phyloP scores from a whole-genome alignment of 35 echinoderm and acorn worm species.

The Patiria miniata region DNA sequence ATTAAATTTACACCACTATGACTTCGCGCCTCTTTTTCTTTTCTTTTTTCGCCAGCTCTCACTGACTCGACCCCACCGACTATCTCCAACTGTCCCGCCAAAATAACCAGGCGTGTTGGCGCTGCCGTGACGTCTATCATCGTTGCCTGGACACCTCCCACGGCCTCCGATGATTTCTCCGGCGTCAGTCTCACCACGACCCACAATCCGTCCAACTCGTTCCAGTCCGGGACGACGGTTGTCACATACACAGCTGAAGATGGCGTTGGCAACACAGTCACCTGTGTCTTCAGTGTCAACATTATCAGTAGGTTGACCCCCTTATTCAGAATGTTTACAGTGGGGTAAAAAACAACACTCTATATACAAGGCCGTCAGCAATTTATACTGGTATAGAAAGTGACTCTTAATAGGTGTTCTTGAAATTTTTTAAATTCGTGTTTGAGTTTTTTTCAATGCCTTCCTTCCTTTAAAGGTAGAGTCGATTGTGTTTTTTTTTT shows the following conservation, averaged over 20 bases:
- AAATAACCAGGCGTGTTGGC: background rate
- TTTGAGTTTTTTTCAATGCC: too few relatives aligned
- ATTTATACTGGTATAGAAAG: background rate
- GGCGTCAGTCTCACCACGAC: background rate
- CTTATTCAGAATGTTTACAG: background rate
- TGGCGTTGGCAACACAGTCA: background rate
- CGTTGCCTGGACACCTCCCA: conserved; percentile 9
- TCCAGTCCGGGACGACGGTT: background rate
- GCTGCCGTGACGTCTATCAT: background rate
- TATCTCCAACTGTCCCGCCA: background rate
- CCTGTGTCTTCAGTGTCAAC: conserved; percentile 36
- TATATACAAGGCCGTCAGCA: background rate
- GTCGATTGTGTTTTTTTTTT: too few relatives aligned
- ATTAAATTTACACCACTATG: too few relatives aligned
- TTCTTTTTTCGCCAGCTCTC: background rate
- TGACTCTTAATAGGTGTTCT: too few relatives aligned
- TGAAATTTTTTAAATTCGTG: too few relatives aligned
- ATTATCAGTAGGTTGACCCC: background rate
- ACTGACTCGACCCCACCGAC: background rate
- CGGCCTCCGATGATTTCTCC: conserved; percentile 1
- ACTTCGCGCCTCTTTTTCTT: too few relatives aligned
- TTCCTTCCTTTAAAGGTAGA: too few relatives aligned
- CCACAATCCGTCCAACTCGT: background rate
- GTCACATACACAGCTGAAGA: conserved; percentile 41
- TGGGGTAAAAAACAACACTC: background rate